Evolutionary conservation across 2,888 invertebrate species (phyloP), one percentile per base, ranked within the genome.

Genomic region (Chesias legatella): DNA sequence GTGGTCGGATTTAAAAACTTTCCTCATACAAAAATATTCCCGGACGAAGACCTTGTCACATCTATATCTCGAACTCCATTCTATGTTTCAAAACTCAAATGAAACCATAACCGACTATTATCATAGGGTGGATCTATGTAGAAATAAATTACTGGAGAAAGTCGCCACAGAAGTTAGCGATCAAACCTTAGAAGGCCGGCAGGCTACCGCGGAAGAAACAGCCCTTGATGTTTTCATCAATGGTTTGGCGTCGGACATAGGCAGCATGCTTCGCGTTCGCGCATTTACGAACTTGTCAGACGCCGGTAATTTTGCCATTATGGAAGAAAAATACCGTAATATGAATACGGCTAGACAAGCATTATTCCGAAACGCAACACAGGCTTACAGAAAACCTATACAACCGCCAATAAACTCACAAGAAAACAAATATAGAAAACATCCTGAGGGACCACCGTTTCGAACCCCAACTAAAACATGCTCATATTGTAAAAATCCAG

Each of bases 81-180:
- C 56, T 0, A 33, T 56, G 33, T 64, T 63, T 10, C 60, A 63
- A 52, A 63, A 55, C 38, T 48, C 53, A 0, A 43, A 33, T 0
- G 61, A 66, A 42, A 39, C 42, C 0, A 32, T 64, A 0, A 59
- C 53, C 0, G 55, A 66, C 6, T 64, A 56, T 25, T 60, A 39
- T 10, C 53, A 50, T 7, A 38, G 61, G n/a, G 56, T 61, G 1
- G 54, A 61, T 34, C 8, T 51, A 2, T 46, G 48, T 13, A 28
- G 48, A n/a, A 53, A 43, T n/a, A 60, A 60, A 56, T 53, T 62
- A 0, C 13, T 62, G 8, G 59, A 58, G 43, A 62, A 60, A 48
- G 3, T 59, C 13, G 42, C 36, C 1, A 33, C 50, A 0, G 57
- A 63, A 41, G 33, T 53, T n/a, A 9, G 9, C 0, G 56, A 60